Evolutionary conservation across 2,888 invertebrate genomes (phyloP), one percentile per base, ranked within the genome.

Genomic region (Itoplectis maculator): DNA sequence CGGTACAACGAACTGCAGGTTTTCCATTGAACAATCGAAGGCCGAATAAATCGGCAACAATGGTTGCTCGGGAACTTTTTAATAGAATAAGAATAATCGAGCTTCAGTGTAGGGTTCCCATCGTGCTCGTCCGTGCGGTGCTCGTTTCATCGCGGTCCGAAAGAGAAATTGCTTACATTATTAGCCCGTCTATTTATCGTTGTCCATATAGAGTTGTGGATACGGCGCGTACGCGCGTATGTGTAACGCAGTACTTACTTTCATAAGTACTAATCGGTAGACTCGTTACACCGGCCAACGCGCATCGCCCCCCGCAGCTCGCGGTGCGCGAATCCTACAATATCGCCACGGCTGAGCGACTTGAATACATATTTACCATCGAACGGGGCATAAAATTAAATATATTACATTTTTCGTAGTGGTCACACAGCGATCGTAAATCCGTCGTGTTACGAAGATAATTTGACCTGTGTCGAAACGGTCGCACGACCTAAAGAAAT

Each of bases 261-360:
- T 79, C 73, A 69, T 79, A 74, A 51, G 75, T 74, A 79, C 79
- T 74, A 74, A 79, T 79, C 74, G 68, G 74, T 54, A 74, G 79
- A 68, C 79, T 79, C 74, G 79, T 79, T 79, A 61, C 61, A 79
- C 59, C 54, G 51, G 59, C 61, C 37, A 40, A 49, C 74, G 74
- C 74, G 59, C 13, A 66, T 77, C 51, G 63, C 77, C 23, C 51
- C 70, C n/a, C n/a, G 20, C 18, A 47, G 65, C n/a, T n/a, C n/a
- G n/a, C n/a, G n/a, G n/a, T n/a, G n/a, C n/a, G n/a, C 29, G 66
- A 68, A 68, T 40, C 13, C 47, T 61, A 29, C 23, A 68, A 63
- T 66, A 42, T 68, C 47, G 20, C n/a, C 15, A 35, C 72, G 6
- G 61, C 20, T 74, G 68, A 47, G 61, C 79, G 42, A 74, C 74